Evolutionary conservation across 2,888 invertebrate species (phyloP).

Genomic region (Drosophila rellima): DNA sequence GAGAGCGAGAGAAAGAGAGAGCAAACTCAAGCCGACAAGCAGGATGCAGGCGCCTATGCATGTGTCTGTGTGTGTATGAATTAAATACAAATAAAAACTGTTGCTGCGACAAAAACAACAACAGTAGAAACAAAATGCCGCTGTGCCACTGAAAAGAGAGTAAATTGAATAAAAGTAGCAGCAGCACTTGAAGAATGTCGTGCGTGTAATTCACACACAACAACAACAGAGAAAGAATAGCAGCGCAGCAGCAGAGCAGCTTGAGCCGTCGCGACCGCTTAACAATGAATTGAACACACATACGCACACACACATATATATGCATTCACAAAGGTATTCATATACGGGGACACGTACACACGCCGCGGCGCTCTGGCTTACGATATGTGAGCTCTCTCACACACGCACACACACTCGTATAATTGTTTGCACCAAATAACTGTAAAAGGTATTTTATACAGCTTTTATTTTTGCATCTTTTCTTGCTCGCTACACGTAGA

Average conservation of each 20-base stretch:
- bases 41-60: constrained; percentile 36
- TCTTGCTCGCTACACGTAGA: constrained; percentile 19
- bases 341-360: constrained; percentile 59
- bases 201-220: constrained; percentile 56
- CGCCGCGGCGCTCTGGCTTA: constrained; percentile 40
- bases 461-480: constrained; percentile 19
- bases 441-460: constrained; percentile 55
- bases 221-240: constrained; percentile 27
- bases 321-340: constrained; percentile 26
- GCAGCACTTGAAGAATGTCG: constrained; percentile 53
- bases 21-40: constrained; percentile 25
- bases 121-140: constrained; percentile 4
- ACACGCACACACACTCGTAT: constrained; percentile 26
- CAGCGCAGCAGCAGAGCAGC: constrained; percentile 27
- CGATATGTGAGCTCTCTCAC: constrained; percentile 24
- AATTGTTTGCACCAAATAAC: constrained; percentile 75
- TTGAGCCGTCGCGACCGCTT: constrained; percentile 47
- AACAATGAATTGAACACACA: constrained; percentile 63
- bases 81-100: constrained; percentile 29
- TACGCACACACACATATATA: constrained; percentile 20
- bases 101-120: constrained; percentile 34
- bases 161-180: constrained; percentile 45
- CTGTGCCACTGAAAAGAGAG: constrained; percentile 15
- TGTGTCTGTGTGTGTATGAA: constrained; percentile 8
- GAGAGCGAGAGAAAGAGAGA: not conserved